phyloP scores from a whole-genome alignment of 2,888 invertebrate species.

The Parnassius mnemosyne region DNA sequence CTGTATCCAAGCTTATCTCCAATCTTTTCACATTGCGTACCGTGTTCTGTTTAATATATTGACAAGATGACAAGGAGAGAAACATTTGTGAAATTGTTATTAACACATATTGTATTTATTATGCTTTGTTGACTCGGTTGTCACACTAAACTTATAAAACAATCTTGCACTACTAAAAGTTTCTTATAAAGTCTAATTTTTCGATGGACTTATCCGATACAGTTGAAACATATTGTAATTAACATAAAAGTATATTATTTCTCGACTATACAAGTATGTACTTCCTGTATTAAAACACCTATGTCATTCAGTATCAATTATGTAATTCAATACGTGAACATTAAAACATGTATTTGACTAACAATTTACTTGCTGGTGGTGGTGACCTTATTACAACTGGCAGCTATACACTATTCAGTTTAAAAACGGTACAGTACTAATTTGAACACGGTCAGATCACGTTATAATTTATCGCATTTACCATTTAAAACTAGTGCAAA shows the following conservation, averaged over 20 bases:
- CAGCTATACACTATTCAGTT: constrained; percentile 1
- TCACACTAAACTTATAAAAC: no score
- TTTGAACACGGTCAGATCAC: neutral
- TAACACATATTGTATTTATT: no score
- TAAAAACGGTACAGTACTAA: constrained; percentile 8
- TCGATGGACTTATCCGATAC: no score
- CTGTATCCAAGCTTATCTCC: no score
- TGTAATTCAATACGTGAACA: neutral
- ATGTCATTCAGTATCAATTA: neutral
- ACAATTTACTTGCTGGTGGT: constrained; percentile 8
- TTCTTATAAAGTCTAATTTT: no score
- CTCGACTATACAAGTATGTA: neutral
- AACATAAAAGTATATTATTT: neutral
- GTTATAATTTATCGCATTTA: constrained; percentile 1
- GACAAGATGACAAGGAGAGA: no score
- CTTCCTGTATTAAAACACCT: neutral
- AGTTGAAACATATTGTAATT: no score
- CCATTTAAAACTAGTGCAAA: neutral
- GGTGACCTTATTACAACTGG: constrained; percentile 6
- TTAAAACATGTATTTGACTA: constrained; percentile 7
- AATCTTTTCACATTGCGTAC: no score
- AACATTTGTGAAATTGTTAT: no score
- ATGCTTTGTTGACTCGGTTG: no score
- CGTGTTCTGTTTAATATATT: no score
- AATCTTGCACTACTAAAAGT: no score